phyloP scores from a whole-genome alignment of 1,140 invertebrate genomes.

The Scaptodrosophila lebanonensis region DNA sequence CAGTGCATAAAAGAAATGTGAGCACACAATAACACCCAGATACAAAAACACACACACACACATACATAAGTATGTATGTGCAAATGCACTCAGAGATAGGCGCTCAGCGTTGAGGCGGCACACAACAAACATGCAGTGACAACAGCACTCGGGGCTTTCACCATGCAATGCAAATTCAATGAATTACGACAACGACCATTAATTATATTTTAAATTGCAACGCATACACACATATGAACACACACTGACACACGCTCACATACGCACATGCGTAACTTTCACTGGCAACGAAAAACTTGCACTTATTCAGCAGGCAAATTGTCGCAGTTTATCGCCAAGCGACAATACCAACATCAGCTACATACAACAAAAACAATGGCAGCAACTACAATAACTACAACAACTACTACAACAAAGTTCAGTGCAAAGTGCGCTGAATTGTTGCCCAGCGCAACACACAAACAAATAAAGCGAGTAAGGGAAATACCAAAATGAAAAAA shows the following conservation, averaged over 20 bases:
- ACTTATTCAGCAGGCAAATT: conserved; percentile 67
- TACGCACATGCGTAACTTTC: neutral
- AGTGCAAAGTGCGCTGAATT: too few species aligned
- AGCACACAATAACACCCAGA: conserved; percentile 35
- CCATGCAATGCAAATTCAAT: conserved; percentile 62
- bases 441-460: conserved; percentile 39
- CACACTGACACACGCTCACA: conserved; percentile 1
- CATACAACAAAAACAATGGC: conserved; percentile 29
- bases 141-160: conserved; percentile 35
- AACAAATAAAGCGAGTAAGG: conserved; percentile 29
- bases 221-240: conserved; percentile 41
- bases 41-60: neutral
- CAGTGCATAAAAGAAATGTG: conserved; percentile 45
- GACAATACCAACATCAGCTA: conserved; percentile 6
- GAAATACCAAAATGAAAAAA: conserved; percentile 34
- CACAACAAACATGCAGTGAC: conserved; percentile 46
- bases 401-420: conserved; percentile 10
- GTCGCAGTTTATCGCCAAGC: conserved; percentile 69
- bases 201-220: conserved; percentile 76
- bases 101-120: conserved; percentile 15
- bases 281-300: conserved; percentile 49
- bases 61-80: conserved; percentile 22
- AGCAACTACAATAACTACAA: conserved; percentile 11
- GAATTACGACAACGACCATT: conserved; percentile 71
- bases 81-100: conserved; percentile 15